Conservation (phyloP, 2,797 vertebrate genomes). For the Rhinogobio ventralis region DNA sequence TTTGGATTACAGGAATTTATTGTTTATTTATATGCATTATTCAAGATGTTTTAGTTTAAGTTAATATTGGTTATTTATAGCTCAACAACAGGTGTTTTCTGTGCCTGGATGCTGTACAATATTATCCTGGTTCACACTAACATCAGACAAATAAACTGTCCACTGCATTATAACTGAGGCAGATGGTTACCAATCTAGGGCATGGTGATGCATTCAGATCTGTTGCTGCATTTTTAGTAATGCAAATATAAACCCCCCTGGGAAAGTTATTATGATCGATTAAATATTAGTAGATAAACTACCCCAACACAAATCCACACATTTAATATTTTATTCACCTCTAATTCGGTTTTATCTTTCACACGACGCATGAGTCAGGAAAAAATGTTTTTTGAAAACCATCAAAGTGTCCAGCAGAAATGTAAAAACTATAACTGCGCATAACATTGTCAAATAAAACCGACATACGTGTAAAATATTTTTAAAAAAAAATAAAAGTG, state of each 20-base stretch:
- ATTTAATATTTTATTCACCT: neutral
- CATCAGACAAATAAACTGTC: neutral
- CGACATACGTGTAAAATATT: neutral
- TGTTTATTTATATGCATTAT: neutral
- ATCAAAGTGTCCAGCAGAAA: neutral
- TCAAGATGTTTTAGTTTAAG: neutral
- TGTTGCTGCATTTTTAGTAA: neutral
- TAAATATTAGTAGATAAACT: neutral
- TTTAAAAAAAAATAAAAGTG: neutral
- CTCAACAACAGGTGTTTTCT: neutral
- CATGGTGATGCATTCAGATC: neutral
- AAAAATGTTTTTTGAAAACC: neutral
- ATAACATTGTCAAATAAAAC: neutral
- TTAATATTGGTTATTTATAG: neutral
- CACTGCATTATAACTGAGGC: neutral
- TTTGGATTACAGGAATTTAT: neutral
- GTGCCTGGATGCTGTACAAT: neutral
- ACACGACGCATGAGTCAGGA: neutral
- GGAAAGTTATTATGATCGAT: neutral
- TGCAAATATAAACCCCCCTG: neutral
- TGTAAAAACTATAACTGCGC: neutral
- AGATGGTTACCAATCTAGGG: neutral
- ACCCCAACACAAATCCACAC: neutral
- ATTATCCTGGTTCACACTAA: neutral
- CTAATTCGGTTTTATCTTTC: neutral